phyloP scores from a whole-genome alignment of 2,888 invertebrate species.

The Andricus quercusramuli region DNA sequence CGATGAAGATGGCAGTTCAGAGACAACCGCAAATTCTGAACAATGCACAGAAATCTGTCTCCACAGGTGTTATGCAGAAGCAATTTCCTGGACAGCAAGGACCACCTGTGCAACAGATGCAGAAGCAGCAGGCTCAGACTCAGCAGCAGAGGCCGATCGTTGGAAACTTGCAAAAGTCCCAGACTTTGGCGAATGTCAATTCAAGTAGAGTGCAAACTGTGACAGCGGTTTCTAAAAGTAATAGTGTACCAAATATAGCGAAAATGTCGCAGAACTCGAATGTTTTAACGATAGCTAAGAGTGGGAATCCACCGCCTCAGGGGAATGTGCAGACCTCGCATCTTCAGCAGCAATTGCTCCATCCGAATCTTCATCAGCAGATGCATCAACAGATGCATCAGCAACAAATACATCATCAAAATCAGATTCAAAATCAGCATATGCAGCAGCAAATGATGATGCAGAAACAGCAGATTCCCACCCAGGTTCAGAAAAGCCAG shows the following conservation, averaged over 20 bases:
- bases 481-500: conserved; percentile 62
- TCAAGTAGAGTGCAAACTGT: neutral
- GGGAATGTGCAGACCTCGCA: conserved; percentile 52
- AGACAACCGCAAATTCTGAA: conserved; percentile 62
- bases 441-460: conserved; percentile 48
- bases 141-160: conserved; percentile 57
- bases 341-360: conserved; percentile 58
- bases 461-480: conserved; percentile 56
- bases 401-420: conserved; percentile 31
- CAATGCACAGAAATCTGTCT: conserved; percentile 63
- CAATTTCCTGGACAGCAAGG: conserved; percentile 45
- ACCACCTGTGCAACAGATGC: conserved; percentile 45
- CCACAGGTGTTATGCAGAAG: conserved; percentile 44
- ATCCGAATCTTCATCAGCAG: conserved; percentile 49
- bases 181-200: conserved; percentile 47
- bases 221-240: conserved; percentile 64
- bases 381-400: conserved; percentile 4
- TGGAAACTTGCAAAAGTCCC: conserved; percentile 61
- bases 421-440: conserved; percentile 42
- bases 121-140: conserved; percentile 37
- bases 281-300: conserved; percentile 53
- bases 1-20: conserved; percentile 63
- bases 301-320: conserved; percentile 44
- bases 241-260: conserved; percentile 68
- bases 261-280: conserved; percentile 64